These are phyloP conservation scores for Odontocolon sp. DNA, from an alignment of 2,888 invertebrate genomes.

Conservation along the genomic window DNA sequence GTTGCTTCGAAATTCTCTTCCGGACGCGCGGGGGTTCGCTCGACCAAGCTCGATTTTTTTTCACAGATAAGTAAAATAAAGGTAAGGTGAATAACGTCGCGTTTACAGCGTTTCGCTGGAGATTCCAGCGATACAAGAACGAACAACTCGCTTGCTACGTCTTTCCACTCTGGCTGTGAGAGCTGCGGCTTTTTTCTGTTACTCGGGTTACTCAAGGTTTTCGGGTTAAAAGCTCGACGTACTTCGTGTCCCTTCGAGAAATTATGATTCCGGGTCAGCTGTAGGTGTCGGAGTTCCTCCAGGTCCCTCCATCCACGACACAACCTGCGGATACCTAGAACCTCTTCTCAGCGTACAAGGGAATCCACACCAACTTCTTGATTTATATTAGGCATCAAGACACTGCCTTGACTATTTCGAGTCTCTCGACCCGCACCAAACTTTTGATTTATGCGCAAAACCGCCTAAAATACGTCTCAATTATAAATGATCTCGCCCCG, in stretches of 20 bases:
- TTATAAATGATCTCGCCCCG: conserved; percentile 42
- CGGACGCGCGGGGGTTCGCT: conserved; percentile 38
- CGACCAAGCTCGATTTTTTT: conserved; percentile 40
- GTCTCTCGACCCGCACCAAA: conserved; percentile 34
- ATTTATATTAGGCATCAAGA: conserved; percentile 48
- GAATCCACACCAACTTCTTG: conserved; percentile 49
- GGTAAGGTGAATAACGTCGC: conserved; percentile 23
- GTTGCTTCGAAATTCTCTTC: conserved; percentile 34
- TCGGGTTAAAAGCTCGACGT: background rate
- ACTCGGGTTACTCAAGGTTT: conserved; percentile 51
- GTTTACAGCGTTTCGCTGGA: conserved; percentile 27
- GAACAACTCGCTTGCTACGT: conserved; percentile 27
- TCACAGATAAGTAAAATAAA: conserved; percentile 47
- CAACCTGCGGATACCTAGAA: conserved; percentile 27
- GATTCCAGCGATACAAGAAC: conserved; percentile 54
- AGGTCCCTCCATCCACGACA: conserved; percentile 10
- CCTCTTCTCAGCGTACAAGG: conserved; percentile 8
- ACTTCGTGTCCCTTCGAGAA: conserved; percentile 36
- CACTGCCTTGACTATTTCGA: conserved; percentile 13
- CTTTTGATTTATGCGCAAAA: conserved; percentile 52
- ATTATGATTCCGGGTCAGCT: conserved; percentile 66
- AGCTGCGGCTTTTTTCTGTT: background rate
- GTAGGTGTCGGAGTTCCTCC: conserved; percentile 54
- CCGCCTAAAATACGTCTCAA: conserved; percentile 53
- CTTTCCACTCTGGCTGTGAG: background rate